Evolutionary conservation across 2,888 invertebrate species (phyloP), one percentile per base, ranked within the genome.

Genomic region (Pristionchus entomophagus): DNA sequence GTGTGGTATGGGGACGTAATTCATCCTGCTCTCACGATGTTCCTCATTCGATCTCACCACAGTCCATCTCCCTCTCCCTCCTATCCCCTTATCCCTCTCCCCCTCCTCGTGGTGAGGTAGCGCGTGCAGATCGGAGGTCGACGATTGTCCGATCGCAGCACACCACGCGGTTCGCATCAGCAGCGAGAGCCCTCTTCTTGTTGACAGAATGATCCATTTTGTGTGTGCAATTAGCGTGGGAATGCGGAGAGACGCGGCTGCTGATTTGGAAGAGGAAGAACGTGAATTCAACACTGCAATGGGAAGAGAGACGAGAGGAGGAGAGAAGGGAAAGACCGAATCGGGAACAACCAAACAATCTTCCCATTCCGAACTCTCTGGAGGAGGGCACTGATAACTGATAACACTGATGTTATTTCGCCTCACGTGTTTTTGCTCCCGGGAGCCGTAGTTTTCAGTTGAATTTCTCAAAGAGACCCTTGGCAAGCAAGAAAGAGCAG

Each of bases 171-270:
- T 56, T 26, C 56, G n/a, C 14, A 59, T 59, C 59, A 59, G 59
- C 59, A 59, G 59, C n/a, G n/a, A n/a, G n/a, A n/a, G n/a, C 29
- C 10, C 22, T 51, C 19, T 51, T 10, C 32, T 10, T 56, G 59
- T 59, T 59, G 59, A 59, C 32, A 32, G 32, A 59, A 29, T 59
- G 14, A 59, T 59, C 59, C 53, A 17, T 53, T 17, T n/a, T n/a
- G n/a, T n/a, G n/a, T 29, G 35, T 73, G 73, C 73, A 73, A 73
- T 73, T 73, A 73, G 12, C 73, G 73, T 73, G 73, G 41, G 73
- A 73, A 73, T 73, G 73, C n/a, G n/a, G n/a, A n/a, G 22, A 17
- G 65, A 35, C 26, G n/a, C n/a, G 41, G 69, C 45, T 41, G 41
- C 38, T 73, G 73, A 73, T 69, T 69, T 59, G 59, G 59, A 12